Percentiles rank a stretch among this genome's conserved stretches.
phyloP scores from a whole-genome alignment of 2,888 invertebrate genomes.

The Tribolium freemani region DNA sequence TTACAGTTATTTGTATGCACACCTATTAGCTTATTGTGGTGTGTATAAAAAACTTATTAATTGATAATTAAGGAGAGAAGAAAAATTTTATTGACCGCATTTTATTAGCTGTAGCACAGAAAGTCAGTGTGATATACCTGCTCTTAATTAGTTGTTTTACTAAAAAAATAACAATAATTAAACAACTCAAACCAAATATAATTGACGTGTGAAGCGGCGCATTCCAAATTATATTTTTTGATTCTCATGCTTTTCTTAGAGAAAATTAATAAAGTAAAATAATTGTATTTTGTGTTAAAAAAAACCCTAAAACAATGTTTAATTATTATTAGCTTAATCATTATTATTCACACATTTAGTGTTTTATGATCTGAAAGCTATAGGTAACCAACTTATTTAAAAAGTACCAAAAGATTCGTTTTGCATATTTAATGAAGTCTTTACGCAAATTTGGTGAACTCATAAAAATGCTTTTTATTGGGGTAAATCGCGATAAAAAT shows the following conservation, averaged over 20 bases:
- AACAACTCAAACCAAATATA: background rate
- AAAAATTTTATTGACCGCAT: background rate
- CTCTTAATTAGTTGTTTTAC: background rate
- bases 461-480: conserved; percentile 16
- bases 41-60: no score
- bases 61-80: background rate
- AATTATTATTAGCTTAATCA: no score
- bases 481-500: conserved; percentile 15
- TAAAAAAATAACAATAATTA: background rate
- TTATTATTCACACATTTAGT: no score
- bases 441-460: conserved; percentile 2
- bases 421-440: background rate
- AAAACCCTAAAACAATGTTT: no score
- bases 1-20: no score
- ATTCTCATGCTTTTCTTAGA: background rate
- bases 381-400: no score
- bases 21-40: no score
- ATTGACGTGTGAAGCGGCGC: background rate
- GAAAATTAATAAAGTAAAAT: background rate
- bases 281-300: no score
- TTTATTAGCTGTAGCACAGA: background rate
- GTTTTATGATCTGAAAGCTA: no score
- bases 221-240: background rate
- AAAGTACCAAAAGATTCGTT: background rate
- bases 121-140: background rate